Percentiles rank a stretch among this genome's conserved stretches.
phyloP scores from a whole-genome alignment of 2,888 invertebrate genomes.

The Bombyx huttoni region DNA sequence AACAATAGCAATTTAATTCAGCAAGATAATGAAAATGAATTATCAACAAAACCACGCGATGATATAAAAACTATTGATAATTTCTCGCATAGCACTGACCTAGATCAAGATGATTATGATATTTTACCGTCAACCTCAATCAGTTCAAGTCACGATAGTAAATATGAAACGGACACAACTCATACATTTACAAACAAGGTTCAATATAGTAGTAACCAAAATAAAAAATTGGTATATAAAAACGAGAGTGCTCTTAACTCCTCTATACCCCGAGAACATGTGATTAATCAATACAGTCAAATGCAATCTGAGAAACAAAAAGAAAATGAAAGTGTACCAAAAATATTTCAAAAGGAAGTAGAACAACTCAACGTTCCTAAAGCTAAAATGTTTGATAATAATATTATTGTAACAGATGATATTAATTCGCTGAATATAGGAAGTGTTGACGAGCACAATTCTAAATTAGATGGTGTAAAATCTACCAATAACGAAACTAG shows the following conservation, averaged over 20 bases:
- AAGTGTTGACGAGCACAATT: too few species aligned
- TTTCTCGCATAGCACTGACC: background rate
- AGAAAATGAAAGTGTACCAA: too few species aligned
- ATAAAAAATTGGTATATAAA: background rate
- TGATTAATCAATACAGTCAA: too few species aligned
- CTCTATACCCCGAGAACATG: too few species aligned
- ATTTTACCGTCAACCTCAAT: background rate
- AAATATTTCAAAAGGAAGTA: too few species aligned
- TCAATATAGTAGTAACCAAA: constrained; percentile 5
- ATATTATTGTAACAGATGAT: too few species aligned
- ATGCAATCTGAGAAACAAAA: too few species aligned
- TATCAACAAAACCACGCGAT: background rate
- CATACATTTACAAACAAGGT: background rate
- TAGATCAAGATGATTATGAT: background rate
- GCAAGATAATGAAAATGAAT: background rate
- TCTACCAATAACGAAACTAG: too few species aligned
- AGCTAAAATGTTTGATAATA: too few species aligned
- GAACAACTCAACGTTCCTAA: too few species aligned
- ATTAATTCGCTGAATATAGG: too few species aligned
- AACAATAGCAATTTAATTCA: background rate
- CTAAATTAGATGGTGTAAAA: too few species aligned
- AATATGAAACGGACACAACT: background rate
- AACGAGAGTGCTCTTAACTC: background rate
- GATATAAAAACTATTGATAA: background rate
- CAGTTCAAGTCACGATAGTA: background rate